A percentile compares a stretch with the other conserved stretches of the same genome.
Evolutionary conservation across 2,888 invertebrate species (phyloP).

Genomic region (Willowsia nigromaculata): DNA sequence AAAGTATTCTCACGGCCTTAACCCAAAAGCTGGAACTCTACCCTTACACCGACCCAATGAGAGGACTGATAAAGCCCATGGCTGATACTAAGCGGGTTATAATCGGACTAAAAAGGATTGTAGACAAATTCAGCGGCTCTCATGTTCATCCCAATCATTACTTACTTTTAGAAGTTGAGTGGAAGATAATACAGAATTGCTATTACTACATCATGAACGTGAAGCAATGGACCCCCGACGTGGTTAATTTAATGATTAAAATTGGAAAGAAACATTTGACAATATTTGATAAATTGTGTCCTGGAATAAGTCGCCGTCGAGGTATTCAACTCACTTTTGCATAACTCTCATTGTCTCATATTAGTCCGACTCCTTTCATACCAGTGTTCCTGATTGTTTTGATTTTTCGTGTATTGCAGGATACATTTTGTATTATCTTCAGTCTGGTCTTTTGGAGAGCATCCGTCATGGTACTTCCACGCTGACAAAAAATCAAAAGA

Average conservation of each 20-base stretch:
- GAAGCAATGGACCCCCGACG: slow-evolving; percentile 29
- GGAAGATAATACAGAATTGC: slow-evolving; percentile 41
- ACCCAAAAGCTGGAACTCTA: neutral
- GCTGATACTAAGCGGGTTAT: slow-evolving; percentile 21
- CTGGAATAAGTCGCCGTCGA: slow-evolving; percentile 43
- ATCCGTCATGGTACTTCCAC: slow-evolving; percentile 21
- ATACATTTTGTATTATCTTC: slow-evolving; percentile 44
- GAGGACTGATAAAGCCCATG: neutral
- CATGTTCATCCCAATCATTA: slow-evolving; percentile 40
- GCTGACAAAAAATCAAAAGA: neutral
- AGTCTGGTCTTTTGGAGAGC: slow-evolving; percentile 42
- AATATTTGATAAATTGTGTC: slow-evolving; percentile 28
- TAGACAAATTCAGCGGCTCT: neutral
- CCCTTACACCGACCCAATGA: slow-evolving; percentile 51
- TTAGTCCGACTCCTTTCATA: too few species aligned
- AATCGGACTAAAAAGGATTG: slow-evolving; percentile 14
- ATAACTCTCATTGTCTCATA: too few species aligned
- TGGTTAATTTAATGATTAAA: neutral
- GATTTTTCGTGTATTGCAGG: slow-evolving; percentile 1
- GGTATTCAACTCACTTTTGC: too few species aligned
- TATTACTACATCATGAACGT: slow-evolving; percentile 45
- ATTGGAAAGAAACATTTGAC: slow-evolving; percentile 38
- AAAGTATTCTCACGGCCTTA: neutral
- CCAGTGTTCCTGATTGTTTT: neutral
- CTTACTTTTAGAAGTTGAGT: slow-evolving; percentile 36